Base-by-base conservation (phyloP, 2,797 vertebrate genomes). In the Phyllotis vaccarum region DNA sequence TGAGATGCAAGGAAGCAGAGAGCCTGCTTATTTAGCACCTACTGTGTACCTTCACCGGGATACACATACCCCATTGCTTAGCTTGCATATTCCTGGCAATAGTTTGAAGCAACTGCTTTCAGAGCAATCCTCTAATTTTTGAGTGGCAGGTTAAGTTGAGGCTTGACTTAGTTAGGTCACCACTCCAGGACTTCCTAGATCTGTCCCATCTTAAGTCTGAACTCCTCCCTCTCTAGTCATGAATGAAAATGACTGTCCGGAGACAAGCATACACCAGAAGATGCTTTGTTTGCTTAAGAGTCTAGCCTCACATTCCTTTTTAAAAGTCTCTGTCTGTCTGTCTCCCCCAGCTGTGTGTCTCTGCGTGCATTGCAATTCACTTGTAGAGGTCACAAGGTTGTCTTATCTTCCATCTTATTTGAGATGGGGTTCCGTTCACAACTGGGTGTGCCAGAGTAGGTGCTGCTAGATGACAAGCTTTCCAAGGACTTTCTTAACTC, bases 41-140 rank as follows among this genome's bases (percentile, higher is more conserved):
- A 9, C 58, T 83, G 29, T 40, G n/a, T 7, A 7, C 46, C 29
- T 46, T 68, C 37, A 13, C 24, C 75, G 72, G 79, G 80, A 76
- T 86, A 58, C 82, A 64, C 60, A 52, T 0, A 6, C 68, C 62
- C 40, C 29, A 6, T 89, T 83, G 83, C 68, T 91, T 88, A 89
- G 52, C 31, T 93, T 79, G 72, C 49, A 75, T 83, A 40, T 74
- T 70, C 66, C 64, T 91, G 58, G 16, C 66, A 79, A 14, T 27
- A 27, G 19, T 89, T 87, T 89, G 88, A 10, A 54, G 66, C 70
- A 60, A 91, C 46, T 56, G 54, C 40, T 90, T 96, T 87, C 62
- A 76, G 78, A 79, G 86, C 86, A 43, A 70, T 89, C 95, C 89
- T 89, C 43, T 43, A 58, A 49, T 83, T 91, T 75, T 46, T 13